These are phyloP conservation scores for Drosophila auraria DNA, from an alignment of 1,140 invertebrate genomes.

Conservation along the genomic window DNA sequence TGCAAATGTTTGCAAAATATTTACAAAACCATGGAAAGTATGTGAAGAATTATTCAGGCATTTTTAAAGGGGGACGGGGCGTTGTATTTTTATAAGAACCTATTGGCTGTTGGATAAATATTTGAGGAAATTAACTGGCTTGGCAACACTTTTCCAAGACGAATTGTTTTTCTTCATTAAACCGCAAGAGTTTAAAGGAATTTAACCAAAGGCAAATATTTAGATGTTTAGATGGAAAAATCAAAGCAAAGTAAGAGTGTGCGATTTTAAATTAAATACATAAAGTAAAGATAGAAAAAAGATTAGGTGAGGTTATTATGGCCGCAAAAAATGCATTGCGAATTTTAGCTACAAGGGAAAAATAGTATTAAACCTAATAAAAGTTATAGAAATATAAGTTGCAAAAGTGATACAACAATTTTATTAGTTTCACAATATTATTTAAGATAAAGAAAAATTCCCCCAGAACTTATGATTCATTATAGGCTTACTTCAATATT, in stretches of 20 bases:
- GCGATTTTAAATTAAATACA: background rate
- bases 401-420: background rate
- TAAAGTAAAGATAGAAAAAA: background rate
- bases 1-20: conserved; percentile 44
- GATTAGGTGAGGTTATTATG: background rate
- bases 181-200: background rate
- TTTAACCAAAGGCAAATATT: conserved; percentile 14
- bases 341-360: too few relatives aligned
- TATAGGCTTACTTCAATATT: background rate
- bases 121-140: conserved; percentile 18
- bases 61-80: background rate
- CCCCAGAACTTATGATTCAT: background rate
- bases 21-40: conserved; percentile 24
- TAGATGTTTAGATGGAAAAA: background rate
- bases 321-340: too few relatives aligned
- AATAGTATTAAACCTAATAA: too few relatives aligned
- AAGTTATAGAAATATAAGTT: background rate
- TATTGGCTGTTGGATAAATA: conserved; percentile 17
- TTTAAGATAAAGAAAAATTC: background rate
- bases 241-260: background rate
- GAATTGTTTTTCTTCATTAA: conserved; percentile 17
- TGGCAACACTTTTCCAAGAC: background rate
- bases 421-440: background rate
- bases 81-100: background rate
- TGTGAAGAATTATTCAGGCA: conserved; percentile 9